Evolutionary conservation across 2,113 vertebrate species (phyloP).

Genomic region (Rhynchomys soricoides): DNA sequence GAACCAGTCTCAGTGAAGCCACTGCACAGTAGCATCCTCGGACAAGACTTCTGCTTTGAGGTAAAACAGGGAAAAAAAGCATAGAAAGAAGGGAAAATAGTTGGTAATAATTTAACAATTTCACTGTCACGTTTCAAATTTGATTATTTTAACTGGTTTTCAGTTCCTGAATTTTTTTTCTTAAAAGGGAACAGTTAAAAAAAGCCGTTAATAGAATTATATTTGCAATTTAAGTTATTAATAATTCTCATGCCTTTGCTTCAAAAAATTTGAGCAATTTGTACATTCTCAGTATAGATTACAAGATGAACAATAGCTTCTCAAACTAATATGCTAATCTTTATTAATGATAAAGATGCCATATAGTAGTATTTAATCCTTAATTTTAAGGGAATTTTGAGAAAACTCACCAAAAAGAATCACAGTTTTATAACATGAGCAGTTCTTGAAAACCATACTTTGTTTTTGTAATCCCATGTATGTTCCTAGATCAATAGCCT

Average conservation of each 20-base stretch:
- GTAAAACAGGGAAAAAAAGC: constrained; percentile 79
- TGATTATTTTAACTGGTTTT: constrained; percentile 27
- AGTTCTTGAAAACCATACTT: background rate
- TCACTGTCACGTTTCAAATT: constrained; percentile 40
- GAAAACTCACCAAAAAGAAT: constrained; percentile 26
- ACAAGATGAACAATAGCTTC: constrained; percentile 3
- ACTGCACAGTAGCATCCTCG: constrained; percentile 96
- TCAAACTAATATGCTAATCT: constrained; percentile 4
- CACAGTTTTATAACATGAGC: constrained; percentile 43
- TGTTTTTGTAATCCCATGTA: background rate
- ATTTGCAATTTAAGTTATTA: constrained; percentile 35
- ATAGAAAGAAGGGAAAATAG: background rate
- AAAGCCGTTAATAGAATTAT: constrained; percentile 47
- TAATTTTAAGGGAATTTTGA: constrained; percentile 48
- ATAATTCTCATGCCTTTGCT: constrained; percentile 29
- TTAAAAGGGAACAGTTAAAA: constrained; percentile 19
- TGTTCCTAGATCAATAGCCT: background rate
- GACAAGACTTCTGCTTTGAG: constrained; percentile 99
- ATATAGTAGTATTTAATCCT: constrained; percentile 10
- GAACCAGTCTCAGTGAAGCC: constrained; percentile 94
- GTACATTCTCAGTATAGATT: background rate
- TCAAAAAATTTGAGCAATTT: background rate
- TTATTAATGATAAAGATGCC: constrained; percentile 16
- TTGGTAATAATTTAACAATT: constrained; percentile 1
- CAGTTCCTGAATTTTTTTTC: constrained; percentile 48